phyloP scores from a whole-genome alignment of 2,797 vertebrate genomes.

The Megalops cyprinoides region DNA sequence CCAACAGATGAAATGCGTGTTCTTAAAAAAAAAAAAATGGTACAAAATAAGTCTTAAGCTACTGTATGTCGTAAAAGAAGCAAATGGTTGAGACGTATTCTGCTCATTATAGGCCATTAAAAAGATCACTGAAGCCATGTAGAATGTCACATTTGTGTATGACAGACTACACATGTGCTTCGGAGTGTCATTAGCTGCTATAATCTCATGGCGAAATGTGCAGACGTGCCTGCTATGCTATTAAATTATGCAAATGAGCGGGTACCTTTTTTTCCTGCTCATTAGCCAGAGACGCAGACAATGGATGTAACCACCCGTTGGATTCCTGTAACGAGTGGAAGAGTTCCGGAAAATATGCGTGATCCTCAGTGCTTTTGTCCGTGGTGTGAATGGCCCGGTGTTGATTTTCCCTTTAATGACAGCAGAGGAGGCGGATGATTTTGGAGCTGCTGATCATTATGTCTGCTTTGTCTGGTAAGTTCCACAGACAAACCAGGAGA shows the following conservation, averaged over 20 bases:
- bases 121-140: constrained; percentile 13
- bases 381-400: not conserved
- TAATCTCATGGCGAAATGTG: constrained; percentile 10
- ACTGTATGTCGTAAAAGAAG: not conserved
- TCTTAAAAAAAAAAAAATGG: no score
- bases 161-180: constrained; percentile 11
- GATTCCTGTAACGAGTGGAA: not conserved
- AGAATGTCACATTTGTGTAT: constrained; percentile 17
- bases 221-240: constrained; percentile 48
- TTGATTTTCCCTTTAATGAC: not conserved
- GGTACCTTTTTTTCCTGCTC: constrained; percentile 36
- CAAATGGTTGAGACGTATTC: not conserved
- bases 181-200: constrained; percentile 17
- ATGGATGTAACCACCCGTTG: not conserved
- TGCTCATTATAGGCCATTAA: not conserved
- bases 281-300: constrained; percentile 14
- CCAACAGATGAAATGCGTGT: no score
- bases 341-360: not conserved
- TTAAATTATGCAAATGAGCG: constrained; percentile 52
- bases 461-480: not conserved
- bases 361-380: not conserved
- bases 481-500: not conserved
- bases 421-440: not conserved
- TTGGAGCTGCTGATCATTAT: not conserved
- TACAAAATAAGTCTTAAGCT: no score